phyloP scores from a whole-genome alignment of 92 coral and sea anemone species.

The Phenganax stokvisi region DNA sequence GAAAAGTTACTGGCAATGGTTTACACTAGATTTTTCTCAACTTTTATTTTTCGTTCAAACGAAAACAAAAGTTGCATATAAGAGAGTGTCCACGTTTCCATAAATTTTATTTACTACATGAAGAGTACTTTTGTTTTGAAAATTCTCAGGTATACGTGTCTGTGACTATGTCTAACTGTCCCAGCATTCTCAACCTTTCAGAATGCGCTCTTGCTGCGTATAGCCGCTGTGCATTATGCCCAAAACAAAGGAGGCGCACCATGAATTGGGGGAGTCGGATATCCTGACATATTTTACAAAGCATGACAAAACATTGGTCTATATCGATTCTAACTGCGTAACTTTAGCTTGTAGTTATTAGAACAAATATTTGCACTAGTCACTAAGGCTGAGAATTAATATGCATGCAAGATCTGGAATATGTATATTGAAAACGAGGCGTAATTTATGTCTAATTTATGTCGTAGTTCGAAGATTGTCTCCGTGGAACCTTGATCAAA shows the following conservation, averaged over 20 bases:
- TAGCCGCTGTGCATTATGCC: slow-evolving; percentile 35
- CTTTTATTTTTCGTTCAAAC: too few relatives aligned
- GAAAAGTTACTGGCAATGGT: too few relatives aligned
- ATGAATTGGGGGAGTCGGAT: slow-evolving; percentile 10
- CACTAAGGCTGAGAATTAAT: not conserved
- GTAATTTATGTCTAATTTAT: not conserved
- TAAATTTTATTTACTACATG: too few relatives aligned
- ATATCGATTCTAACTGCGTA: slow-evolving; percentile 8
- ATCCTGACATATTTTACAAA: not conserved
- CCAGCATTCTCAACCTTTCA: slow-evolving; percentile 2
- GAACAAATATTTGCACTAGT: not conserved
- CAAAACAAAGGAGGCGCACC: slow-evolving; percentile 16
- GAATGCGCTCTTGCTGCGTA: slow-evolving; percentile 12
- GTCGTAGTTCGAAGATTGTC: not conserved
- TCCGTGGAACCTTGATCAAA: too few relatives aligned
- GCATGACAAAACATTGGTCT: not conserved
- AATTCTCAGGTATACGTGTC: not conserved
- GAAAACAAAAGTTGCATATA: too few relatives aligned
- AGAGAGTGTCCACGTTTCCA: too few relatives aligned
- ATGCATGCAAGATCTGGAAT: not conserved
- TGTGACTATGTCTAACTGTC: not conserved
- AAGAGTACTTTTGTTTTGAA: not conserved
- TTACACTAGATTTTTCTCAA: too few relatives aligned
- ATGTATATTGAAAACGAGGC: not conserved
- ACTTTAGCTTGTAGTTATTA: slow-evolving; percentile 2